Evolutionary conservation across 1,140 invertebrate genomes (phyloP).

Genomic region (Linepithema humile): DNA sequence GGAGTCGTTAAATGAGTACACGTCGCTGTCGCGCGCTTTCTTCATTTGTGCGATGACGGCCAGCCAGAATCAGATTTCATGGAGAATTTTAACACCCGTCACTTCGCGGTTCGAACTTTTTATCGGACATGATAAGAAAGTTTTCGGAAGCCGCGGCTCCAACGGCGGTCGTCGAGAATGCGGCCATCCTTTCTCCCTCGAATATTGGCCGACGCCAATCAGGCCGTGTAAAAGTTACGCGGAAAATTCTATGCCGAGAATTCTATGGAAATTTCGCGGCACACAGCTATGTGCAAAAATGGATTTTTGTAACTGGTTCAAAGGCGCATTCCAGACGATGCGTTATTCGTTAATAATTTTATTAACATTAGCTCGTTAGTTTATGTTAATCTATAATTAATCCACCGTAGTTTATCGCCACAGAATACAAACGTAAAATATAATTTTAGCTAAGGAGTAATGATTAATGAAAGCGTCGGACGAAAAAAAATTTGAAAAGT

Average conservation of each 20-base stretch:
- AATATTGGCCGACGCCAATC: conserved; percentile 45
- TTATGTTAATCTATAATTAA: background rate
- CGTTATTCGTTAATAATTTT: conserved; percentile 11
- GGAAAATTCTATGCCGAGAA: conserved; percentile 41
- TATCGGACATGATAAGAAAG: conserved; percentile 49
- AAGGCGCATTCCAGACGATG: background rate
- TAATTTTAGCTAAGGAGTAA: background rate
- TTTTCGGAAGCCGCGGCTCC: conserved; percentile 32
- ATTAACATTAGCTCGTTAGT: background rate
- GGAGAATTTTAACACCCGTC: background rate
- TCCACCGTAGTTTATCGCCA: background rate
- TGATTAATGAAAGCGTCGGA: background rate
- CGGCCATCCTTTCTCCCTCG: conserved; percentile 24
- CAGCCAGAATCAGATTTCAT: conserved; percentile 33
- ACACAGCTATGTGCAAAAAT: background rate
- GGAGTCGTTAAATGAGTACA: conserved; percentile 21
- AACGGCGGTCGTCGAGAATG: conserved; percentile 52
- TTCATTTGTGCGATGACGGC: conserved; percentile 17
- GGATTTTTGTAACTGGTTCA: background rate
- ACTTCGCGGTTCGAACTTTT: conserved; percentile 38
- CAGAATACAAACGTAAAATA: background rate
- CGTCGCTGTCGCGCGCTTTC: background rate
- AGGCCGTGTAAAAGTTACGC: conserved; percentile 37
- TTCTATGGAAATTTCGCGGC: conserved; percentile 43
- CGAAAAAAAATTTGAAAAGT: background rate